Percentiles rank a stretch among this genome's conserved stretches.
phyloP scores from a whole-genome alignment of 1,140 invertebrate genomes.

The Scaptodrosophila lebanonensis region DNA sequence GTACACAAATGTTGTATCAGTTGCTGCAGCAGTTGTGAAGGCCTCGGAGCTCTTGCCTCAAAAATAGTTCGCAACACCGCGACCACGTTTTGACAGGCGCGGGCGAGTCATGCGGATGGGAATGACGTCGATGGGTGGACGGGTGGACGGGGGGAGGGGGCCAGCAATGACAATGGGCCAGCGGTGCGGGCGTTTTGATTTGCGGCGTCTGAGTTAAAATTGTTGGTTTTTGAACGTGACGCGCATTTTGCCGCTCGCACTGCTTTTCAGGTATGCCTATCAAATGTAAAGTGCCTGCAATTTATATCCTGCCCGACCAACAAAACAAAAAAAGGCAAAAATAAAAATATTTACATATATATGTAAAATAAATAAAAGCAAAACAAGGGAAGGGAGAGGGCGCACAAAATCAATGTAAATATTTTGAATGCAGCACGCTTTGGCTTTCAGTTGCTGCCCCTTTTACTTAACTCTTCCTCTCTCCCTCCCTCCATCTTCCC shows the following conservation, averaged over 20 bases:
- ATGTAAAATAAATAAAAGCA: constrained; percentile 1
- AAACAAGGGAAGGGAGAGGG: constrained; percentile 8
- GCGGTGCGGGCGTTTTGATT: constrained; percentile 46
- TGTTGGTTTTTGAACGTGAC: constrained; percentile 65
- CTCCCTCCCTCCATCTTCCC: no score
- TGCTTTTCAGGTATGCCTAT: constrained; percentile 36
- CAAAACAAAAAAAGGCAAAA: no score
- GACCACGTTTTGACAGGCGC: constrained; percentile 29
- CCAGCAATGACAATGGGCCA: background rate
- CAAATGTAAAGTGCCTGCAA: constrained; percentile 69
- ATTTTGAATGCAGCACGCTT: constrained; percentile 45
- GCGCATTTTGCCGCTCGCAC: constrained; percentile 53
- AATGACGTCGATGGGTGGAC: constrained; percentile 26
- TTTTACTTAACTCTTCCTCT: no score
- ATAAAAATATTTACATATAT: no score
- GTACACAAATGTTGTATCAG: constrained; percentile 71
- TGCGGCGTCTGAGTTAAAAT: constrained; percentile 32
- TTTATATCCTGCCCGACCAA: constrained; percentile 41
- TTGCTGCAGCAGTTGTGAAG: constrained; percentile 47
- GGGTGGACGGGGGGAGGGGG: constrained; percentile 1
- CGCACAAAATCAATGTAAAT: constrained; percentile 66
- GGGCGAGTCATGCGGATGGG: no score
- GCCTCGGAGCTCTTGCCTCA: constrained; percentile 50
- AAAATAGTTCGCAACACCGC: constrained; percentile 43
- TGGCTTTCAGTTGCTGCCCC: background rate